Evolutionary conservation across 2,113 vertebrate genomes (phyloP).

Genomic region (Peromyscus maniculatus): DNA sequence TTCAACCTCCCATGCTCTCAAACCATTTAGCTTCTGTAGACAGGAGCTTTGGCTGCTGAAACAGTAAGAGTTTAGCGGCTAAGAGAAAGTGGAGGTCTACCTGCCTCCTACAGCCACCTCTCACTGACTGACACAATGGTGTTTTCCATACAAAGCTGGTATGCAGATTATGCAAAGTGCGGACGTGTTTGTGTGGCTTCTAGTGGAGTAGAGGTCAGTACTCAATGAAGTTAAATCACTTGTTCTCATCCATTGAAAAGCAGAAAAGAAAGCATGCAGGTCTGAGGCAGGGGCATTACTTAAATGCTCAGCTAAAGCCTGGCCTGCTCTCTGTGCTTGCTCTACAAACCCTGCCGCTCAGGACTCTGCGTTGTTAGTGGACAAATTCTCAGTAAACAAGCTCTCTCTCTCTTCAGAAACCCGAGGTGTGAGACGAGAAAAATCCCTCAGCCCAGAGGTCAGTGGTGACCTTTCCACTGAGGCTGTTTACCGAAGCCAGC

Average conservation of each 20-base stretch:
- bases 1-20: not conserved
- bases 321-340: fast-evolving
- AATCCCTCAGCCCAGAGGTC: slow-evolving; percentile 77
- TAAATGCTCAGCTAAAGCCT: not conserved
- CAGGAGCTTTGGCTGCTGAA: not conserved
- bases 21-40: not conserved
- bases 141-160: not conserved
- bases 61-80: not conserved
- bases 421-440: slow-evolving; percentile 77
- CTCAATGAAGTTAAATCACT: not conserved
- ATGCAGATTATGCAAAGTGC: too few species aligned
- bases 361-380: not conserved
- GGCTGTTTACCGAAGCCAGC: slow-evolving; percentile 80
- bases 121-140: not conserved
- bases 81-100: not conserved
- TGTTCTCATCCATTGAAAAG: slow-evolving; percentile 7
- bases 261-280: not conserved
- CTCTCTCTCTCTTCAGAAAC: slow-evolving; percentile 37
- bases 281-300: not conserved
- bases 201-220: not conserved
- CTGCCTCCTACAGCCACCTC: not conserved
- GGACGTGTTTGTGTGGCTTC: not conserved
- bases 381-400: slow-evolving; percentile 18
- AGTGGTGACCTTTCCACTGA: slow-evolving; percentile 71
- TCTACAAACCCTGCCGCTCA: not conserved